Base-by-base conservation (phyloP, 2,113 vertebrate genomes). In the Ctenodactylus gundi region DNA sequence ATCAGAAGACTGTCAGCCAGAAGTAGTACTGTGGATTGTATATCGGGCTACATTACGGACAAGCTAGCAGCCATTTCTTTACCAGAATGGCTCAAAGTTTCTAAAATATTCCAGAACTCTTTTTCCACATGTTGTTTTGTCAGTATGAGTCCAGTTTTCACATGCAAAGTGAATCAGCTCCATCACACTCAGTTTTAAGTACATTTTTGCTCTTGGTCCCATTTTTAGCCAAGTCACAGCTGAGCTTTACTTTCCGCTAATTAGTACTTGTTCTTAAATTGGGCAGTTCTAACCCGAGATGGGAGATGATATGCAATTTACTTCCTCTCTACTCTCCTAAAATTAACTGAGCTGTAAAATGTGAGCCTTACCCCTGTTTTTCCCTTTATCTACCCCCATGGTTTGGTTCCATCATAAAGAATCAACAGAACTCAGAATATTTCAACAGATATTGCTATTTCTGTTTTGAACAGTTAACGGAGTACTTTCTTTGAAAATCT, bases 181-280 rank as follows among this genome's bases (percentile, higher is more conserved):
- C 29, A n/a, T 76, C 4, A 7, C 58, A 39, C 80, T 89, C 36
- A 1, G 67, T 86, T 94, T 81, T 94, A 88, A 94, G 83, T 62
- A 82, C 85, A 70, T 92, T 95, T 96, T 95, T 91, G 76, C 84
- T 90, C 87, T 76, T 75, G 90, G 84, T 87, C 95, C 95, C 95
- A 97, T 96, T 96, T 97, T 97, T 97, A 96, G 94, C 94, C 91
- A 91, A 96, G 94, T 96, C 91, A 94, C 96, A 97, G 96, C 97
- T 97, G 97, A 97, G 95, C 91, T 94, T 96, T 85, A 70, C 90
- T 97, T 96, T 95, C 90, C 82, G 93, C 94, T 97, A 97, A 97
- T 97, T 97, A 97, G 96, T 97, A 78, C 95, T 97, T 97, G 96
- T 97, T 97, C 96, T 97, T 96, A 96, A 97, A 96, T 97, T 77